Base-by-base conservation (phyloP, 2,888 invertebrate species). In the Timandra comae region DNA sequence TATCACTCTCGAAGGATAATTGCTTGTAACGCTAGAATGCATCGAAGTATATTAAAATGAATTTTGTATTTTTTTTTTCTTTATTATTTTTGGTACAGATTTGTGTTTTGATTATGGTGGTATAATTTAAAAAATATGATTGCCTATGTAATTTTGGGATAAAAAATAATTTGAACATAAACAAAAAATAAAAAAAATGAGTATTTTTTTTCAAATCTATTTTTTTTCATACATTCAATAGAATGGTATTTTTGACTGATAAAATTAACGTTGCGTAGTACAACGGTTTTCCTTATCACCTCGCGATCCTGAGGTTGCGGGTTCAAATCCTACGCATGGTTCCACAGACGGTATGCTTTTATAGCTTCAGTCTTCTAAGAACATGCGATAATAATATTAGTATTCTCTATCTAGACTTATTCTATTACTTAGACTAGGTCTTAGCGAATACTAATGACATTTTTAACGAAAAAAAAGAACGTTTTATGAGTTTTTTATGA, bases 11-110 rank as follows among this genome's bases (percentile, higher is more conserved):
- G 49, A 61, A 64, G 66, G 67, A 78, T 81, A 80, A 80, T 80
- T 76, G 74, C 66, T 63, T 77, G 76, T 79, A 77, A 78, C 76
- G 75, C 76, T 78, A 79, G 71, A 69, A 63, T 62, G 71, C 62
- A 56, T 69, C 65, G 58, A 61, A 58, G 66, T 71, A 65, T 75
- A 72, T 71, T 71, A 68, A 71, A 69, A 65, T 59, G 69, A 69
- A 68, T 66, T 66, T 65, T 49, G 57, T 38, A 33, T 26, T 3
- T 16, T 16, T 16, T 16, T 26, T 3, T 16, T 16, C 6, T 16
- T 16, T 16, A 16, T 16, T 16, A 16, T 16, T 16, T n/a, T 16
- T 16, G 16, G 16, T 5, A 16, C 16, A 16, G 16, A 16, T 16
- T 16, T 16, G 16, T 16, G 6, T 3, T 16, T 16, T 16, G 6